phyloP scores from a whole-genome alignment of 1,140 invertebrate species.

The Nephila pilipes region DNA sequence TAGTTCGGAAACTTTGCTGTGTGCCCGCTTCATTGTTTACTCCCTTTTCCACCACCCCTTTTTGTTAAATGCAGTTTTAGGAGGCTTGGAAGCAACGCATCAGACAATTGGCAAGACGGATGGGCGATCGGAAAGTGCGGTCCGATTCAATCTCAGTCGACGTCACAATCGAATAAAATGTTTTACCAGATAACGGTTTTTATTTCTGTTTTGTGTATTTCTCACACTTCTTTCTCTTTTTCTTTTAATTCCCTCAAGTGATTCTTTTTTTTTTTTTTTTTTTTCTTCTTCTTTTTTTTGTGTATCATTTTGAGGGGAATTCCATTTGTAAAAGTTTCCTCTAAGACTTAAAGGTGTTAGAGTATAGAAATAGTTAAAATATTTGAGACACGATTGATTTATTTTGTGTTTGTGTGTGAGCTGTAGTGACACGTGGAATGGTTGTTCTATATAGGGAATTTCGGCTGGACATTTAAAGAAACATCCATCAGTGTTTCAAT shows the following conservation, averaged over 20 bases:
- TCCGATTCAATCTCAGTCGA: conserved; percentile 42
- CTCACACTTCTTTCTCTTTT: background rate
- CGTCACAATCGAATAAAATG: conserved; percentile 23
- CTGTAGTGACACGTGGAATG: too few species aligned
- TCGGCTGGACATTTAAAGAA: too few species aligned
- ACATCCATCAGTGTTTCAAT: too few species aligned
- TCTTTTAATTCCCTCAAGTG: background rate
- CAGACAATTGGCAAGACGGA: conserved; percentile 49
- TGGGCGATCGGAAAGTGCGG: conserved; percentile 3
- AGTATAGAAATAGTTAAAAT: too few species aligned
- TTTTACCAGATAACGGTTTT: background rate
- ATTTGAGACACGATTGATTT: too few species aligned
- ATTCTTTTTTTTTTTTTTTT: too few species aligned
- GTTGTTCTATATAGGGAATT: too few species aligned
- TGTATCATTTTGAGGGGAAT: too few species aligned
- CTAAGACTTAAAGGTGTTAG: too few species aligned
- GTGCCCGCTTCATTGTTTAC: background rate
- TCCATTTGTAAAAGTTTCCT: too few species aligned
- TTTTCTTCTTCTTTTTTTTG: too few species aligned
- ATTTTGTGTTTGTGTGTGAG: too few species aligned
- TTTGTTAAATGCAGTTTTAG: conserved; percentile 48
- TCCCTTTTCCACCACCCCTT: background rate
- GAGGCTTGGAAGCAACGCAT: background rate
- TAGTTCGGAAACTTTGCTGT: background rate
- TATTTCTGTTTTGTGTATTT: background rate